Percentiles rank a stretch among this genome's conserved stretches.
Evolutionary conservation across 1,140 invertebrate genomes (phyloP).

Genomic region (Leptonema lineaticorne): DNA sequence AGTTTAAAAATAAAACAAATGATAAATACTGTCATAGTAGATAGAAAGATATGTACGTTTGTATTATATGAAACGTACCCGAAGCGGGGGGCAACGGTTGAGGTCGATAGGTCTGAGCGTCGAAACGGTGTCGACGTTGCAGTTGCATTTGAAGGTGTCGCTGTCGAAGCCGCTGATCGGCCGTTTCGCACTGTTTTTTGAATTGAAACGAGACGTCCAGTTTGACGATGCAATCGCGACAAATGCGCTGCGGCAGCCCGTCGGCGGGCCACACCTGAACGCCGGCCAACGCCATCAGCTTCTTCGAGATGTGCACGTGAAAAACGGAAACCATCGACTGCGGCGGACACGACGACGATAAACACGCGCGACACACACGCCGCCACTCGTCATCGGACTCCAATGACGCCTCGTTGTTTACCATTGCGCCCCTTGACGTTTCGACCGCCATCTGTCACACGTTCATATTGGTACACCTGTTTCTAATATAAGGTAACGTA

Average conservation of each 20-base stretch:
- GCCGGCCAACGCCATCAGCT: conserved; percentile 37
- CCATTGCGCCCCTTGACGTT: neutral
- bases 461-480: neutral
- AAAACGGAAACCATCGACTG: conserved; percentile 34
- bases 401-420: too few species aligned
- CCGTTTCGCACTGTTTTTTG: conserved; percentile 37
- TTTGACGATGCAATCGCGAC: conserved; percentile 38
- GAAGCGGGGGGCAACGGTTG: neutral
- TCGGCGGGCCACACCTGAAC: conserved; percentile 41
- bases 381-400: neutral
- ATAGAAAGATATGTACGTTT: neutral
- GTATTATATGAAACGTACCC: neutral
- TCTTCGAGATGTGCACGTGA: conserved; percentile 39
- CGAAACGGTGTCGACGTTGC: neutral
- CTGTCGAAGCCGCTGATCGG: conserved; percentile 33
- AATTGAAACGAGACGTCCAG: conserved; percentile 40
- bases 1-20: neutral
- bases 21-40: too few species aligned
- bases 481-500: too few species aligned
- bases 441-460: neutral
- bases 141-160: neutral
- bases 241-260: conserved; percentile 38
- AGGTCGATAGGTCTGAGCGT: neutral
- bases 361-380: conserved; percentile 6
- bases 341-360: neutral